Base-by-base conservation (phyloP, 2,888 invertebrate genomes). In the Aplocera efformata region DNA sequence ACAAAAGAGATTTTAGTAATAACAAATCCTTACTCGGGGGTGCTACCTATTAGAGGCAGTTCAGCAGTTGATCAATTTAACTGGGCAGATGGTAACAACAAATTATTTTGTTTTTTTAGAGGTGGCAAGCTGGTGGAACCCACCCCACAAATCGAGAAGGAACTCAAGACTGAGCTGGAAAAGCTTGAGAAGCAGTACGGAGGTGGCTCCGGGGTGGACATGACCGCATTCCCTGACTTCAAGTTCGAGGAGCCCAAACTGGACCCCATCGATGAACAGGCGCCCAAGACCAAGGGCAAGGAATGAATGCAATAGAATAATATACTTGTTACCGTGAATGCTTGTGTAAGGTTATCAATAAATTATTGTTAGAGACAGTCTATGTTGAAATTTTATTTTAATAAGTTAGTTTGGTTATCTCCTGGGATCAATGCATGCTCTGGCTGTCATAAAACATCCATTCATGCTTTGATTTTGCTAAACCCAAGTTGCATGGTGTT, bases 181-280 rank as follows among this genome's bases (percentile, higher is more conserved):
- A 94, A 95, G 78, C 89, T 97, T 22, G 91, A 94, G 35, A 93
- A 91, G 63, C 93, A 93, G 56, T 97, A 85, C 66, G 95, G 94
- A 50, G 95, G 94, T 57, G 93, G 91, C 35, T 70, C 90, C 7
- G 95, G 94, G 27, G 90, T 90, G 3, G 96, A 98, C 70, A 95
- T 98, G 94, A 94, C 94, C 9, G 90, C 96, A 76, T 98, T 98
- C 79, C 98, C 98, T 7, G 72, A 91, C 7, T 94, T 98, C 72
- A 93, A 93, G 67, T 98, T 97, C 63, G 88, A 90, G 11, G 95
- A 94, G 48, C 92, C 93, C 32, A 90, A 90, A 58, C 74, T 94
- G 51, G 94, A 93, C 75, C 90, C 93, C 54, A 92, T 94, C 55
- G 88, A 90, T 58, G 82, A 86, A 42, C 78, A 72, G 44, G 67